Evolutionary conservation across 2,888 invertebrate genomes (phyloP).

Genomic region (Melinaea marsaeus): DNA sequence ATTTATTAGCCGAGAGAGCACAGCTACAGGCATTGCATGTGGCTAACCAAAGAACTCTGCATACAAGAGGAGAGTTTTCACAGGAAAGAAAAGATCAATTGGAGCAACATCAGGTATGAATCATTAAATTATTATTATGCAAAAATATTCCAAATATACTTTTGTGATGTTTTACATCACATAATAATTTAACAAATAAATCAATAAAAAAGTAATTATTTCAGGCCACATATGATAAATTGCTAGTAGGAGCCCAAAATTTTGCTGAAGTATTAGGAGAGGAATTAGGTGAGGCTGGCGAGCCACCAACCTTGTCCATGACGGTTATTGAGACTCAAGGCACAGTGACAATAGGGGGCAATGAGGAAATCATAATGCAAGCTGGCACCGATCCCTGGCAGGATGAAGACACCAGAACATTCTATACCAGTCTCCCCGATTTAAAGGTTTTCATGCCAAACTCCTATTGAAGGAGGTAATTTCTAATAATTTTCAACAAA

Average conservation of each 20-base stretch:
- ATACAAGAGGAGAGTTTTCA: conserved; percentile 95
- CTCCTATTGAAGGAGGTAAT: conserved; percentile 78
- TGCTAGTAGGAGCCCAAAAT: conserved; percentile 85
- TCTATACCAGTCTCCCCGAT: conserved; percentile 95
- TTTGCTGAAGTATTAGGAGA: conserved; percentile 93
- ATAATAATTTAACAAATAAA: background rate
- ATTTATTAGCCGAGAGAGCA: conserved; percentile 87
- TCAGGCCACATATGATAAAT: conserved; percentile 85
- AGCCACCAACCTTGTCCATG: conserved; percentile 80
- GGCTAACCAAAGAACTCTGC: conserved; percentile 90
- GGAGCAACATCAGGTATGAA: conserved; percentile 82
- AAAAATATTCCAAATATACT: too few relatives aligned
- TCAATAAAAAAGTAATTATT: conserved; percentile 28
- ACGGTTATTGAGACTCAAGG: conserved; percentile 78
- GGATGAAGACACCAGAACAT: conserved; percentile 95
- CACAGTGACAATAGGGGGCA: conserved; percentile 67
- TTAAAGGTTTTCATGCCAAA: conserved; percentile 94
- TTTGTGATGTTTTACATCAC: too few relatives aligned
- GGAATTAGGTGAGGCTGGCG: conserved; percentile 74
- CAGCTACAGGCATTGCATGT: conserved; percentile 90
- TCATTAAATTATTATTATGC: background rate
- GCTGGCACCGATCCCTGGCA: conserved; percentile 87
- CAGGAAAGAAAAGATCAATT: conserved; percentile 91
- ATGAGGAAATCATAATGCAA: conserved; percentile 70
- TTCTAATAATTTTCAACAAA: too few relatives aligned